Evolutionary conservation across 1,140 invertebrate species (phyloP).

Genomic region (Pogonus chalceus): DNA sequence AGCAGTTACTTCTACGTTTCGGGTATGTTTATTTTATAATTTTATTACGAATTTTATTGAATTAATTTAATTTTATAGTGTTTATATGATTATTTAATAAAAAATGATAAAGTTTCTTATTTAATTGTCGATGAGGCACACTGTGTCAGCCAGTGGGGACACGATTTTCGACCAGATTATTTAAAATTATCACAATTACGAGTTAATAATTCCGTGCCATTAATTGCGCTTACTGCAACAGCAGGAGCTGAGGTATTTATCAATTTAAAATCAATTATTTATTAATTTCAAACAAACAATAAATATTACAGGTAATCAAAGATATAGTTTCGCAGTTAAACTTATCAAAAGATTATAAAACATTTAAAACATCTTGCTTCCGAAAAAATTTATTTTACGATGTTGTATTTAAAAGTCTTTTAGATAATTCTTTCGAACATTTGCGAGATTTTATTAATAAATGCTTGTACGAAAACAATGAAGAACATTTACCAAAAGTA

Average conservation of each 20-base stretch:
- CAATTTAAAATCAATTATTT: conserved; percentile 9
- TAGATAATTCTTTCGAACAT: conserved; percentile 68
- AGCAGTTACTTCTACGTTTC: conserved; percentile 66
- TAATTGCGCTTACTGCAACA: conserved; percentile 92
- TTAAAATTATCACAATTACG: conserved; percentile 71
- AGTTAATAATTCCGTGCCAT: conserved; percentile 59
- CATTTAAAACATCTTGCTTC: conserved; percentile 65
- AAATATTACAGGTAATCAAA: conserved; percentile 38
- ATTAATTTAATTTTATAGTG: conserved; percentile 30
- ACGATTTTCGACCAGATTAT: conserved; percentile 94
- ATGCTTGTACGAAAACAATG: conserved; percentile 41
- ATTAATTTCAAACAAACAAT: not conserved
- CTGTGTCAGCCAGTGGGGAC: conserved; percentile 96
- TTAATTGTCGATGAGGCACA: conserved; percentile 95
- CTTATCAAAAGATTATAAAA: conserved; percentile 43
- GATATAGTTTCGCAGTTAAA: conserved; percentile 55
- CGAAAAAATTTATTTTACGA: conserved; percentile 77
- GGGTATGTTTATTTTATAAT: conserved; percentile 30
- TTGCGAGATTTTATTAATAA: conserved; percentile 57
- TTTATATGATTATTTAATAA: conserved; percentile 9
- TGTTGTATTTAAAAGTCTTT: conserved; percentile 70
- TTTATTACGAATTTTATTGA: conserved; percentile 29
- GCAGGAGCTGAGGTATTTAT: conserved; percentile 61
- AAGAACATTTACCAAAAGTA: conserved; percentile 40
- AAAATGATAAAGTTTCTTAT: conserved; percentile 54